phyloP scores from a whole-genome alignment of 2,797 vertebrate species.

The Loriculus beryllinus region DNA sequence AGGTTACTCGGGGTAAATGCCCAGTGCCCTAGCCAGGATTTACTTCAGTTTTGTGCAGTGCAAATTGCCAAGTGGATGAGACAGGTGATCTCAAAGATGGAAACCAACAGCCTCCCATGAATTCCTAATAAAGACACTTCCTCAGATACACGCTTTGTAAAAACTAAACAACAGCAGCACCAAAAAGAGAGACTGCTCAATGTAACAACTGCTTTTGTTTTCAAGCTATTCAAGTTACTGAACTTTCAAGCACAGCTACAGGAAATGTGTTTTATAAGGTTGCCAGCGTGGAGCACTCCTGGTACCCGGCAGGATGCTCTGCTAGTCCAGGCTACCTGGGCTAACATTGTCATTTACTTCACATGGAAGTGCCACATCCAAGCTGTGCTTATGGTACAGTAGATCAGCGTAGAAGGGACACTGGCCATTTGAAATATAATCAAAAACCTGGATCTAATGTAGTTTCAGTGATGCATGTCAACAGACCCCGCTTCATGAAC shows the following conservation, averaged over 20 bases:
- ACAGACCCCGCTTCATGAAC: rapidly evolving
- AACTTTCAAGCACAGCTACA: background rate
- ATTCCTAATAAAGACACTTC: background rate
- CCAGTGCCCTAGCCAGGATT: background rate
- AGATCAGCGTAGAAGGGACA: background rate
- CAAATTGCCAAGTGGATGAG: background rate
- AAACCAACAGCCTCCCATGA: background rate
- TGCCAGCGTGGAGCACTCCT: rapidly evolving
- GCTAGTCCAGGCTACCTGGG: background rate
- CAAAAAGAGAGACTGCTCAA: background rate
- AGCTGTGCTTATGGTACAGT: background rate
- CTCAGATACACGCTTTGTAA: background rate
- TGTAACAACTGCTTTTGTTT: background rate
- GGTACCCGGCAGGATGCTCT: background rate
- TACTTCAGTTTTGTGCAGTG: background rate
- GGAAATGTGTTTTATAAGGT: background rate
- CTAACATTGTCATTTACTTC: background rate
- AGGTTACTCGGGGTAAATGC: background rate
- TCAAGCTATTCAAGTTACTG: background rate
- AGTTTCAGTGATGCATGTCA: background rate
- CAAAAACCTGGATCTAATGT: background rate
- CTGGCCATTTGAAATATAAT: background rate
- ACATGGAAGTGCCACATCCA: background rate
- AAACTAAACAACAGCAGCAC: background rate
- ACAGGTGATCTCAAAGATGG: background rate